Evolutionary conservation across 1,140 invertebrate genomes (phyloP).

Genomic region (Drosophila saltans): DNA sequence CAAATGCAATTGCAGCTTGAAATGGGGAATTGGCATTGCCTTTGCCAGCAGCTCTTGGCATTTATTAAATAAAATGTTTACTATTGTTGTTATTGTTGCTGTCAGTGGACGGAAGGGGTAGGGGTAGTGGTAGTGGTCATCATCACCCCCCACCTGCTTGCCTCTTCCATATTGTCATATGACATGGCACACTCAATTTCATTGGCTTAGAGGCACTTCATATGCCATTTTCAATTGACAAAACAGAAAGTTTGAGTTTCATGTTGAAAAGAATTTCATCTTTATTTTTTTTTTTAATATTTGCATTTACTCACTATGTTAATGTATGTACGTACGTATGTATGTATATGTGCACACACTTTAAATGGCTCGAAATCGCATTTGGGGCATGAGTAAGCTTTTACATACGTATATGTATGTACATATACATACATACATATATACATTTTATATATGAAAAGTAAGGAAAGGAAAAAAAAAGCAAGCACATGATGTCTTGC

Average conservation of each 20-base stretch:
- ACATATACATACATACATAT: constrained; percentile 18
- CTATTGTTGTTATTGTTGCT: constrained; percentile 60
- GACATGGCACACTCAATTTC: constrained; percentile 56
- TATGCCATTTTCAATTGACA: constrained; percentile 7
- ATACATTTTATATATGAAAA: constrained; percentile 8
- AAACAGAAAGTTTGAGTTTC: constrained; percentile 34
- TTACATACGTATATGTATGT: constrained; percentile 23
- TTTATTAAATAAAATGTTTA: constrained; percentile 67
- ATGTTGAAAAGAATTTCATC: constrained; percentile 38
- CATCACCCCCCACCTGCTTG: constrained; percentile 24
- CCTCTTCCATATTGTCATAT: constrained; percentile 15
- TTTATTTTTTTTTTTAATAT: constrained; percentile 38
- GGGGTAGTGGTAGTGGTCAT: background rate
- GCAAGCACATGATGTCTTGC: constrained; percentile 10
- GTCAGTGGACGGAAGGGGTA: constrained; percentile 26
- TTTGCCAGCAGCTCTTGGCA: constrained; percentile 25
- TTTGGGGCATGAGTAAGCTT: constrained; percentile 60
- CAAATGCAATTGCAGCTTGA: constrained; percentile 11
- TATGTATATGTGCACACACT: background rate
- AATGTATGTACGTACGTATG: background rate
- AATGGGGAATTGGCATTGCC: constrained; percentile 40
- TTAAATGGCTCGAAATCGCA: constrained; percentile 12
- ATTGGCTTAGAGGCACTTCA: constrained; percentile 37
- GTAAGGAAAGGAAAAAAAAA: constrained; percentile 36
- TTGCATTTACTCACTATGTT: constrained; percentile 37